Conservation (phyloP, 1,140 invertebrate species). For the Luehdorfia chinensis region DNA sequence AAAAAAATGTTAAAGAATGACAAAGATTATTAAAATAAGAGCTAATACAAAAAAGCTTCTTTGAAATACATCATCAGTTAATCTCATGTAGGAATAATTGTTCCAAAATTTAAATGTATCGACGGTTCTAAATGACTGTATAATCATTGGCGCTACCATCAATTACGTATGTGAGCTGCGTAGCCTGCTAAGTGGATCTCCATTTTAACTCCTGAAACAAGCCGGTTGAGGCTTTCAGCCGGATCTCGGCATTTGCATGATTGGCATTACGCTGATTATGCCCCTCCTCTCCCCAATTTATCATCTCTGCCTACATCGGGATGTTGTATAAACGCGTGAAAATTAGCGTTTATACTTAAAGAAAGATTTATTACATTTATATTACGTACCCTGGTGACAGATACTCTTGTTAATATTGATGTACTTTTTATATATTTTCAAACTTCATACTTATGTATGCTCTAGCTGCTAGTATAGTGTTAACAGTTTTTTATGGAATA, state of each 20-base stretch:
- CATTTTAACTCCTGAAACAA: slow-evolving; percentile 77
- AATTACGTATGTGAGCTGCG: slow-evolving; percentile 72
- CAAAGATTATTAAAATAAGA: too few species aligned
- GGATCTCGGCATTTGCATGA: slow-evolving; percentile 75
- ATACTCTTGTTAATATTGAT: too few species aligned
- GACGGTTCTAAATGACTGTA: slow-evolving; percentile 10
- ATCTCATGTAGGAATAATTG: too few species aligned
- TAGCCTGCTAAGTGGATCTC: slow-evolving; percentile 71
- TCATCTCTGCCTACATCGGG: slow-evolving; percentile 34
- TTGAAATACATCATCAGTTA: too few species aligned
- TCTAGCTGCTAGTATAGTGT: too few species aligned
- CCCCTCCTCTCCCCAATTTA: slow-evolving; percentile 22
- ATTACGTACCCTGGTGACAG: too few species aligned
- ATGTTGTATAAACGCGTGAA: slow-evolving; percentile 65
- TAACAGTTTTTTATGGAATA: too few species aligned
- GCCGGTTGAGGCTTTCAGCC: slow-evolving; percentile 73
- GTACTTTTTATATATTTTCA: too few species aligned
- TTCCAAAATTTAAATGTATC: too few species aligned
- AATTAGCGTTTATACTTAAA: slow-evolving; percentile 61
- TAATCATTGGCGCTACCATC: slow-evolving; percentile 52
- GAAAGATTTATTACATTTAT: slow-evolving; percentile 12
- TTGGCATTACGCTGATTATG: slow-evolving; percentile 75
- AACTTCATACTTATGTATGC: too few species aligned
- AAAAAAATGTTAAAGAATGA: too few species aligned
- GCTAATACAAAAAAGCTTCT: too few species aligned